Evolutionary conservation across 2,113 vertebrate genomes (phyloP), one percentile per base, ranked within the genome.

Genomic region (Chaenocephalus aceratus): DNA sequence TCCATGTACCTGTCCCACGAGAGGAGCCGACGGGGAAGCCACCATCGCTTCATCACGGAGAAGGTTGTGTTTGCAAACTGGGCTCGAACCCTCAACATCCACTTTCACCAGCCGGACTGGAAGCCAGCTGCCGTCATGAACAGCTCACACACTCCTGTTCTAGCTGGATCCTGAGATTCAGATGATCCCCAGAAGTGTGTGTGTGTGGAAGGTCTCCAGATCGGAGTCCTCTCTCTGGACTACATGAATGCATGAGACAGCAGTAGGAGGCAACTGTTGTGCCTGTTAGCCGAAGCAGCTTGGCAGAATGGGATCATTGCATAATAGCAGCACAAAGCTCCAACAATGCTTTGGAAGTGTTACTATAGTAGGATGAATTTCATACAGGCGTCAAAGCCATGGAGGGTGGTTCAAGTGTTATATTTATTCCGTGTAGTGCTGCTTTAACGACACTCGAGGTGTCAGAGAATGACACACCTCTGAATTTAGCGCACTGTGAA

Each of bases 1-100:
- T 95, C 96, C 10, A 97, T 98, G 97, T 99, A 98, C 91, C 90
- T 98, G 46, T 96, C 96, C 10, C 97, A 99, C 0, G 97, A 98
- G 92, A 95, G 95, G 54, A 97, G 95, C 58, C 94, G 92, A 2
- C 95, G 94, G 77, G 97, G 97, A 73, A 97, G 97, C 77, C 97
- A 98, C 62, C 97, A 98, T 67, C 97, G 97, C 44, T 99, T 97
- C 84, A 97, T 97, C 92, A 98, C 96, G 0, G 97, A 99, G 95
- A 99, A 98, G 63, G 91, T 88, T 5, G 97, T 97, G 57, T 99
- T 98, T 72, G 96, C 97, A 88, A 96, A 95, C 82, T 99, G 97
- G 97, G 97, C 97, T 3, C 95, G 93, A 89, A 96, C 94, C 57
- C 96, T 96, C 89, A 86, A 96, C 71, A 96, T 99, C 84, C 95